phyloP scores from a whole-genome alignment of 2,113 vertebrate species.

The Bungarus multicinctus region DNA sequence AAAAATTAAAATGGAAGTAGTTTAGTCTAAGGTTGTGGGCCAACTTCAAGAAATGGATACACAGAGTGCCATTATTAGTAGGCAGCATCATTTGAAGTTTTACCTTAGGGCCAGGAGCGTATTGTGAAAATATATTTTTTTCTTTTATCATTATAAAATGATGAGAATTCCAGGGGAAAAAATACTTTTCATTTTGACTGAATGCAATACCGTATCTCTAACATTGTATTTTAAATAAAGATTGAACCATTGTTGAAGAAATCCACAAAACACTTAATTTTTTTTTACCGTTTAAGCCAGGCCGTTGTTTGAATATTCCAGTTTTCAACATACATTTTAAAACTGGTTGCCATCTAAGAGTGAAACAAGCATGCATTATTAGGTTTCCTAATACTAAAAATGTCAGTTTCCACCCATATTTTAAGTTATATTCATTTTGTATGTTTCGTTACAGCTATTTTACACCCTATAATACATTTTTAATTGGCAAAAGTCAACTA shows the following conservation, averaged over 20 bases:
- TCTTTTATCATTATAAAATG: not conserved
- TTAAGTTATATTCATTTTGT: conserved; percentile 15
- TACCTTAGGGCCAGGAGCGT: not conserved
- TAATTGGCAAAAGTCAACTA: not conserved
- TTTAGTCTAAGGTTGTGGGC: not conserved
- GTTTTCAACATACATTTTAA: conserved; percentile 94
- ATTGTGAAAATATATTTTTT: not conserved
- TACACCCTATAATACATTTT: not conserved
- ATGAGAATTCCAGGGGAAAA: not conserved
- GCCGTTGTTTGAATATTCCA: conserved; percentile 95
- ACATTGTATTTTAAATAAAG: not conserved
- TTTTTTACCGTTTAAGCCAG: conserved; percentile 88
- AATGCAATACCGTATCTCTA: not conserved
- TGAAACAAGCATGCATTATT: conserved; percentile 56
- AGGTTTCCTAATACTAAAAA: conserved; percentile 39
- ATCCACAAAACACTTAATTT: not conserved
- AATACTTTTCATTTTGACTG: not conserved
- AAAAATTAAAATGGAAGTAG: not conserved
- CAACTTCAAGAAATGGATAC: not conserved
- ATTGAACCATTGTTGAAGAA: not conserved
- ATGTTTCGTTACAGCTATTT: not conserved
- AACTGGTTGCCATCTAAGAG: conserved; percentile 89
- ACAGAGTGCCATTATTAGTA: too few species aligned
- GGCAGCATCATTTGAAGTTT: not conserved
- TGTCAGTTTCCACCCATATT: conserved; percentile 17